These are phyloP conservation scores for Pasiphila rectangulata DNA, from an alignment of 2,888 invertebrate species.

Conservation along the genomic window DNA sequence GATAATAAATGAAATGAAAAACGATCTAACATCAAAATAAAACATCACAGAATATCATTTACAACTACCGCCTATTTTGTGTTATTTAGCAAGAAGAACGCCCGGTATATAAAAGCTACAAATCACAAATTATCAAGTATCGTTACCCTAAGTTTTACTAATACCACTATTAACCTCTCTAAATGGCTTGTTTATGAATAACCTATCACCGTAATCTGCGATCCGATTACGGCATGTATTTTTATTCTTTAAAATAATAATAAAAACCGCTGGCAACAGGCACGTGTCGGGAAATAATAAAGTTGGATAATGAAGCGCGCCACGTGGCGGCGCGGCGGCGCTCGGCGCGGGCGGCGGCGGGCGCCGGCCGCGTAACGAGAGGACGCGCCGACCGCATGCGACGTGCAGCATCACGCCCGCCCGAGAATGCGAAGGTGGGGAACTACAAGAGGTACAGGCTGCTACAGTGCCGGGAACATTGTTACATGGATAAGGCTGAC, in stretches of 20 bases:
- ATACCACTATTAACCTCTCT: conserved; percentile 60
- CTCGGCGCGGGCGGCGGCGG: conserved; percentile 34
- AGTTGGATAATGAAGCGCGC: conserved; percentile 66
- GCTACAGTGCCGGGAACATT: too few relatives aligned
- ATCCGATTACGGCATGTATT: conserved; percentile 66
- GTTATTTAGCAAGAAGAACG: too few relatives aligned
- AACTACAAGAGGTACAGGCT: too few relatives aligned
- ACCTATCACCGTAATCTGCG: conserved; percentile 60
- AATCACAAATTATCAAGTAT: too few relatives aligned
- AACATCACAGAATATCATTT: too few relatives aligned
- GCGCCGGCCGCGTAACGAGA: conserved; percentile 38
- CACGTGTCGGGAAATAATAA: conserved; percentile 76
- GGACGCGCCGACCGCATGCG: conserved; percentile 22
- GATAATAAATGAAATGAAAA: too few relatives aligned
- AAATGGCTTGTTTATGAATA: conserved; percentile 72
- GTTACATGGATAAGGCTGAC: too few relatives aligned
- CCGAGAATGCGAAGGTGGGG: too few relatives aligned
- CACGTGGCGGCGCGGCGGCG: conserved; percentile 56
- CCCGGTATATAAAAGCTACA: too few relatives aligned
- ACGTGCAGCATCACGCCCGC: neutral
- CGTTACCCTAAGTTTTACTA: conserved; percentile 29
- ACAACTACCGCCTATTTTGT: too few relatives aligned
- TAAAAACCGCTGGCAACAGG: conserved; percentile 61
- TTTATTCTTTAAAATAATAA: conserved; percentile 42
- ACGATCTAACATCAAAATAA: too few relatives aligned